Evolutionary conservation across 1,140 invertebrate species (phyloP), one percentile per base, ranked within the genome.

Genomic region (Drosophila pachea): DNA sequence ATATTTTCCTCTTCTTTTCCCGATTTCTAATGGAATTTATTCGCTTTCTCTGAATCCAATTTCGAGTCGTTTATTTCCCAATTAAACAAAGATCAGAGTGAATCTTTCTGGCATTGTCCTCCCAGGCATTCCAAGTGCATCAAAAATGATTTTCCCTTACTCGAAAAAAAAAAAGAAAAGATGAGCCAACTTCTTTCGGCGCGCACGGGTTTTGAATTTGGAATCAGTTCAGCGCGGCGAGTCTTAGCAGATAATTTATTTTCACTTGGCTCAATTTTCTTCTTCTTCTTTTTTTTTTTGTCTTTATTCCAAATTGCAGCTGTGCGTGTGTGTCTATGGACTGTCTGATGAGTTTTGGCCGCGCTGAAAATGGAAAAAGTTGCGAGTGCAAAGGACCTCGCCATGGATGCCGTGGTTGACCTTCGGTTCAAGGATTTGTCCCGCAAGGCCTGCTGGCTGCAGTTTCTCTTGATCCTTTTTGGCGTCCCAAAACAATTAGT

Each of bases 401-500:
- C 12, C 29, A n/a, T 32, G 35, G 14, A 38, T 2, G 7, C 38
- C 14, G 16, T 8, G 9, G 38, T 31, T 55, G 42, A 61, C 43
- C 49, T 55, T 62, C 9, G 38, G 65, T 63, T 68, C 69, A 75
- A 68, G 70, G 73, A 60, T 59, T 50, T 9, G 9, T 32, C 29
- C 22, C 22, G 1, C 12, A 40, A 43, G 45, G 56, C 64, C 54
- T 73, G 65, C 8, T 11, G 8, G 38, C 7, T 31, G 33, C 38
- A 36, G 22, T 56, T 66, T 16, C 11, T 33, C 5, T 5, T 43
- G 35, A 36, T 36, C 35, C 35, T 36, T 6, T 42, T 14, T 43
- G 45, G 35, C 56, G 49, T 47, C 55, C 45, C 68, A 73, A 79
- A 63, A 58, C 78, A 79, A 81, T 79, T 79, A 76, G 54, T 66